Base-by-base conservation (phyloP, 2,888 invertebrate genomes). In the Eilema sororculum region DNA sequence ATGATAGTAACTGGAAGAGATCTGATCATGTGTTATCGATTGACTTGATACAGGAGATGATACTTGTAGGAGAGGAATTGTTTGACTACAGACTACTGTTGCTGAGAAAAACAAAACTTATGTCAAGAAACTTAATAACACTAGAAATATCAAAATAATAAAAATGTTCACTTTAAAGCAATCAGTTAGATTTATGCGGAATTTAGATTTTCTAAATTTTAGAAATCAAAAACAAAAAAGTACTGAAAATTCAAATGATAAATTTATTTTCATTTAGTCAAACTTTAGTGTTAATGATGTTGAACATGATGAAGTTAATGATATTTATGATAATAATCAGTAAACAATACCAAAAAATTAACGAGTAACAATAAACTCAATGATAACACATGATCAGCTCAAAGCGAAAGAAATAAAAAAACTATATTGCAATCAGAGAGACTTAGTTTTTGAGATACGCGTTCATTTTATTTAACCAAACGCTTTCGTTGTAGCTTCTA, bases 401-500 rank as follows among this genome's bases (percentile, higher is more conserved):
- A 77, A 37, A 68, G 70, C 3, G 68, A 65, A 69, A 37, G 60
- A 22, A 65, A 66, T 10, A 37, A 37, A 68, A 52, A n/a, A 24
- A 62, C 63, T 25, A 22, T 12, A 65, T 10, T 20, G 52, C 20
- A 67, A 67, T 56, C 22, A 33, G 28, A 28, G 3, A 67, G 22
- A 16, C 28, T 65, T 77, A 76, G 73, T 78, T 78, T 78, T 71
- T 81, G 71, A 73, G 52, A 77, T 66, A 75, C 73, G 67, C 73
- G 74, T 75, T 75, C 64, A 65, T 75, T 82, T 81, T 72, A 81
- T 84, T 83, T 86, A 77, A 87, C 82, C 82, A 84, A 84, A 84
- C 84, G 94, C 95, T 95, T 95, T 95, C 95, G 91, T 92, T 94
- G 95, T 95, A 94, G 95, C 95, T 95, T 94, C 74, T 72, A 69